These are phyloP conservation scores for Spinus pinus DNA, from an alignment of 2,797 vertebrate species.

Conservation along the genomic window DNA sequence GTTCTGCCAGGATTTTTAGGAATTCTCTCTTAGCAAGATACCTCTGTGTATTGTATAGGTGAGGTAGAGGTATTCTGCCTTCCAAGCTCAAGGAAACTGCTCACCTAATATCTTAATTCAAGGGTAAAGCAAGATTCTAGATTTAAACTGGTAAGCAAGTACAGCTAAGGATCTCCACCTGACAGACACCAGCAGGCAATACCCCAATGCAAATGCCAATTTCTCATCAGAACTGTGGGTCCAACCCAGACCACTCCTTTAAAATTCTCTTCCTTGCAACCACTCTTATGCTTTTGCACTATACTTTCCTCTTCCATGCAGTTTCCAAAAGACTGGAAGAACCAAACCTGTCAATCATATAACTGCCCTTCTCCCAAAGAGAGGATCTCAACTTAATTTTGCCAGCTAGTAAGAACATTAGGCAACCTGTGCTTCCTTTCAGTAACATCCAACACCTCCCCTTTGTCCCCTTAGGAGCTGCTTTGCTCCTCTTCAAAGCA, in stretches of 20 bases:
- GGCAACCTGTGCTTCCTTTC: neutral
- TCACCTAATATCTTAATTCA: neutral
- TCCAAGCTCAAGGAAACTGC: neutral
- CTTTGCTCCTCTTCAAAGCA: neutral
- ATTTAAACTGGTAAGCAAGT: neutral
- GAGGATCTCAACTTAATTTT: neutral
- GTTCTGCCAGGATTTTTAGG: neutral
- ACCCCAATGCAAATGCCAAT: neutral
- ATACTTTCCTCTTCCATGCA: neutral
- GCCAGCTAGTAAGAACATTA: neutral
- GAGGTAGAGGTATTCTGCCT: neutral
- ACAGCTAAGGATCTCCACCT: neutral
- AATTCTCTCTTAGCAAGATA: neutral
- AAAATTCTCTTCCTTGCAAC: neutral
- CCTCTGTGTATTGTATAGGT: no score
- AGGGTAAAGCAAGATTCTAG: neutral
- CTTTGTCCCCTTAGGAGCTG: neutral
- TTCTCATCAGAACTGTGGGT: neutral
- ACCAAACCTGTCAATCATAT: neutral
- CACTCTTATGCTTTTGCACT: neutral
- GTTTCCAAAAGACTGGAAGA: neutral
- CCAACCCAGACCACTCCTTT: neutral
- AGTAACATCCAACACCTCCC: neutral
- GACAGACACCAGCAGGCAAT: neutral
- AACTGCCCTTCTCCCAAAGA: neutral